Evolutionary conservation across 2,113 vertebrate genomes (phyloP), one percentile per base, ranked within the genome.

Genomic region (Ctenomys sociabilis): DNA sequence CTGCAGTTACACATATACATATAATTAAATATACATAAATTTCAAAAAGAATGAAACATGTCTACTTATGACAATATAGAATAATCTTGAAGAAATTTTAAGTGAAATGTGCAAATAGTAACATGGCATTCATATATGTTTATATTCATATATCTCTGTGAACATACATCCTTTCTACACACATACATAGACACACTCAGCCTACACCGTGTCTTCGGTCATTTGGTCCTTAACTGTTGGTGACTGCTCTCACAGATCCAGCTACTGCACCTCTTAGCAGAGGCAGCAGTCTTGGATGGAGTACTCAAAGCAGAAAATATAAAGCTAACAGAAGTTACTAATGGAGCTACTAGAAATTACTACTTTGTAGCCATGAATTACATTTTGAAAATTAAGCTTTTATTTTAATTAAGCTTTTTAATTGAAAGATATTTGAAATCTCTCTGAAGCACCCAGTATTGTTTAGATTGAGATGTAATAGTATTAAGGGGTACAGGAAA

Each of bases 371-470:
- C 54, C 91, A 66, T 59, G 64, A 90, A 26, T 66, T 90, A 0
- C 3, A 2, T 78, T 90, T 84, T 96, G 43, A 88, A 88, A 88
- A 52, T n/a, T 64, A 80, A 73, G 28, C 49, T 72, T 89, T 92
- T 80, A n/a, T n/a, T n/a, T n/a, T n/a, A 88, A 52, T n/a, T 64
- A 80, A 73, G 28, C 49, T 72, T 89, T 92, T 80, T 72, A 45
- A 45, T 84, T 66, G 8, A 80, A 80, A 80, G 14, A 61, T 43
- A 75, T 16, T 68, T 77, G 54, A 92, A 66, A 37, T 45, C n/a
- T 88, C 68, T 77, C 30, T 88, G 85, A 84, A 40, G 45, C 78
- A 70, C 37, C 30, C 30, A 83, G 3, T 13, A 85, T 57, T 40
- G 88, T 84, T 28, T 70, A 92, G 43, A 45, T 26, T 75, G 40